A percentile compares a stretch with the other conserved stretches of the same genome.
Conservation (phyloP, 1,140 invertebrate species). For the Bombus impatiens region DNA sequence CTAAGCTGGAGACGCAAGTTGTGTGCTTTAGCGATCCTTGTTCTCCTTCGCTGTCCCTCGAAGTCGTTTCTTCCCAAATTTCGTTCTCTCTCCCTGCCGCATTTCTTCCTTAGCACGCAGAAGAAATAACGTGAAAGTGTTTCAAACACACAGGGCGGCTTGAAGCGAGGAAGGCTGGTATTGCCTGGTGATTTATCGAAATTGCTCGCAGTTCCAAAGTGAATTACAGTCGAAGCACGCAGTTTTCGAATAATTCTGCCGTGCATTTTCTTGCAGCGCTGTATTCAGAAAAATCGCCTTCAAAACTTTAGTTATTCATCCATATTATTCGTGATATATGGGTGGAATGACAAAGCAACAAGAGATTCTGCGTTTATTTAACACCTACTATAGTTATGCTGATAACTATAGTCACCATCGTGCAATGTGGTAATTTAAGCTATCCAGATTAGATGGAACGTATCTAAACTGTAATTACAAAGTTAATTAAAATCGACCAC, state of each 20-base stretch:
- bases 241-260: constrained; percentile 26
- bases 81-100: neutral
- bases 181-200: constrained; percentile 44
- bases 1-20: constrained; percentile 1
- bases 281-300: neutral
- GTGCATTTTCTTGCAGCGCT: constrained; percentile 5
- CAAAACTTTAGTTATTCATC: neutral
- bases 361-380: neutral
- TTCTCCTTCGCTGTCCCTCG: neutral
- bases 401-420: neutral
- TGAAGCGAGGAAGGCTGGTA: neutral
- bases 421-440: too few species aligned
- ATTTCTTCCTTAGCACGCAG: neutral
- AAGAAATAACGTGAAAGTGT: constrained; percentile 28
- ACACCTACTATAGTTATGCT: neutral
- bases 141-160: neutral
- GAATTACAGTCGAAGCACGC: constrained; percentile 35
- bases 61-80: neutral
- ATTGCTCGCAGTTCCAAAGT: constrained; percentile 50
- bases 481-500: too few species aligned
- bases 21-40: neutral
- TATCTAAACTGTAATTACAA: too few species aligned
- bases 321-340: neutral
- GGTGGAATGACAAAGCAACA: neutral
- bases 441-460: neutral